Percentiles rank a stretch among this genome's conserved stretches.
Evolutionary conservation across 2,113 vertebrate genomes (phyloP).

Genomic region (Chionodraco myersi): DNA sequence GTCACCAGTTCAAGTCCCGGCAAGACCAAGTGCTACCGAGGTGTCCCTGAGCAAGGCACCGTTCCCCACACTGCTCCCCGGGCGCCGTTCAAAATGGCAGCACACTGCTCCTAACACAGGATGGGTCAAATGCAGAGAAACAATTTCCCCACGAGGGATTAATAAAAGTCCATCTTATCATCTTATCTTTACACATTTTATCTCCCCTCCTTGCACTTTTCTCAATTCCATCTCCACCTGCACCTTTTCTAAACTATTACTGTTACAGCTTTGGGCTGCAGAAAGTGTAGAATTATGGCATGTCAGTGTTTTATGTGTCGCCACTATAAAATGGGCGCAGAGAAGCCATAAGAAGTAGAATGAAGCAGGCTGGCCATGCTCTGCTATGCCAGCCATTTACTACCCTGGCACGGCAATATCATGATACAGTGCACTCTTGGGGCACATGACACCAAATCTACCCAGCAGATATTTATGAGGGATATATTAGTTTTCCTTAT

Average conservation of each 20-base stretch:
- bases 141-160: too few species aligned
- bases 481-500: conserved; percentile 77
- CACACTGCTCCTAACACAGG: too few species aligned
- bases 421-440: conserved; percentile 57
- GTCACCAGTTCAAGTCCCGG: too few species aligned
- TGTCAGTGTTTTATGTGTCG: conserved; percentile 69
- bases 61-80: too few species aligned
- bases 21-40: too few species aligned
- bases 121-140: too few species aligned
- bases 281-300: conserved; percentile 64
- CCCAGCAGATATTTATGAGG: conserved; percentile 70
- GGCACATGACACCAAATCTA: conserved; percentile 57
- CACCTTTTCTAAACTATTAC: conserved; percentile 23
- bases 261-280: conserved; percentile 58
- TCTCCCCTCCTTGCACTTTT: neutral
- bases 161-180: too few species aligned
- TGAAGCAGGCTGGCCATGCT: conserved; percentile 52
- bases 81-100: too few species aligned
- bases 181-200: conserved; percentile 13
- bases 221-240: conserved; percentile 10
- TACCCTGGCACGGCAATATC: conserved; percentile 44
- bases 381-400: conserved; percentile 63
- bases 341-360: conserved; percentile 63
- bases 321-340: conserved; percentile 61
- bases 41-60: too few species aligned